Conservation (phyloP, 2,113 vertebrate species). For the Pteropus alecto region DNA sequence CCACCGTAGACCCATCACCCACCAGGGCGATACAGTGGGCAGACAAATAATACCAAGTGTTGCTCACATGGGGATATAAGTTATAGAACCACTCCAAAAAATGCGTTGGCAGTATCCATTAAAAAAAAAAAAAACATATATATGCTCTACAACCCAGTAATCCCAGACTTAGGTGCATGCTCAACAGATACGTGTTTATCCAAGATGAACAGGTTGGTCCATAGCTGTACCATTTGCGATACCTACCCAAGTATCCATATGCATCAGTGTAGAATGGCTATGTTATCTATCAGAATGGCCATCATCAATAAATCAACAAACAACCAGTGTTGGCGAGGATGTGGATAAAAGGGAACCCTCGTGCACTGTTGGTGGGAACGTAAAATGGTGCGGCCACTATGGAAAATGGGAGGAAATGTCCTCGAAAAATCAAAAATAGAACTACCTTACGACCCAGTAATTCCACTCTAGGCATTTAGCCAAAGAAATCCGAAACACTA, state of each 20-base stretch:
- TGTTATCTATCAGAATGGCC: too few species aligned
- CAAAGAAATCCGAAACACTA: background rate
- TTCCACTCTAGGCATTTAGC: background rate
- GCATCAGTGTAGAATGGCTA: background rate
- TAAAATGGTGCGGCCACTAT: background rate
- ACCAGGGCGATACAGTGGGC: accelerated
- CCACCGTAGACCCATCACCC: background rate
- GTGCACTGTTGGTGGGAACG: background rate
- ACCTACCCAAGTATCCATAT: accelerated
- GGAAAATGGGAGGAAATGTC: background rate
- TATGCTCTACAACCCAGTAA: background rate
- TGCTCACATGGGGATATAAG: background rate
- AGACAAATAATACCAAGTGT: background rate
- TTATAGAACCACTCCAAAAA: background rate
- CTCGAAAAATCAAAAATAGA: background rate
- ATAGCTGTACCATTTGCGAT: accelerated
- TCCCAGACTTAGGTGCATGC: background rate
- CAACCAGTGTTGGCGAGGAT: background rate
- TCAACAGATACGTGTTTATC: background rate
- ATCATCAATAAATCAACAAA: background rate
- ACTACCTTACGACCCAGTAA: background rate
- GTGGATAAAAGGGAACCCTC: background rate
- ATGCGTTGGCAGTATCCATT: too few species aligned
- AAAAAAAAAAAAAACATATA: background rate
- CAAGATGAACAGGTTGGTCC: accelerated